These are phyloP conservation scores for Anableps anableps DNA, from an alignment of 2,797 vertebrate species.

Conservation along the genomic window DNA sequence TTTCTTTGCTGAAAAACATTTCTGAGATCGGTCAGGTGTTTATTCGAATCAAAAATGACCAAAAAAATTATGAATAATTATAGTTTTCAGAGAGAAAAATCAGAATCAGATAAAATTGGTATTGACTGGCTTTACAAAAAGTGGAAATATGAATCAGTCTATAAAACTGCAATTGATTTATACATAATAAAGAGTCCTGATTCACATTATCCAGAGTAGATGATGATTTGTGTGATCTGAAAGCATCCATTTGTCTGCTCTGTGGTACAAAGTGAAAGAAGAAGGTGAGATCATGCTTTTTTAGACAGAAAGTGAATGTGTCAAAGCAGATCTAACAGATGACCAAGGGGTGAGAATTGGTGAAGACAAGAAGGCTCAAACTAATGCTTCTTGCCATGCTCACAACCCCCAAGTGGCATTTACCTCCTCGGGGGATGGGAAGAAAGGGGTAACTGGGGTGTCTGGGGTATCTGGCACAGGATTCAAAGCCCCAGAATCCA, in stretches of 20 bases:
- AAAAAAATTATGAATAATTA: neutral
- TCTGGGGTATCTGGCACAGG: slow-evolving; percentile 81
- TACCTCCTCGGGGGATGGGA: slow-evolving; percentile 83
- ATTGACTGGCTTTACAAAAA: neutral
- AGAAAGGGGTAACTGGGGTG: slow-evolving; percentile 78
- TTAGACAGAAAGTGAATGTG: slow-evolving; percentile 32
- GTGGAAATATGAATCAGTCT: neutral
- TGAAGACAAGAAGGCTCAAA: slow-evolving; percentile 33
- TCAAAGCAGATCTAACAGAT: slow-evolving; percentile 38
- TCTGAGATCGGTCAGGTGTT: neutral
- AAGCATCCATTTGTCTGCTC: slow-evolving; percentile 13
- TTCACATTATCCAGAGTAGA: slow-evolving; percentile 35
- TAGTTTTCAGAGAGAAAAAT: neutral
- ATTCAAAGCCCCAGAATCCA: slow-evolving; percentile 78
- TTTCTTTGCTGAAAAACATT: neutral
- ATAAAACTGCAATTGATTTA: neutral
- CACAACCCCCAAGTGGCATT: slow-evolving; percentile 54
- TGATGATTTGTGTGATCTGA: slow-evolving; percentile 37
- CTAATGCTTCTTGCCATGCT: slow-evolving; percentile 46
- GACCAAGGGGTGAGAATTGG: slow-evolving; percentile 17
- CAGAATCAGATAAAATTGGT: neutral
- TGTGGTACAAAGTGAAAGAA: slow-evolving; percentile 16
- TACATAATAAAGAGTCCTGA: slow-evolving; percentile 44
- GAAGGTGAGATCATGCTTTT: slow-evolving; percentile 63
- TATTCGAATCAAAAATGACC: neutral